Percentiles rank a stretch among this genome's conserved stretches.
Conservation (phyloP, 2,888 invertebrate species). For the Imbricaverruca yamaguchii region DNA sequence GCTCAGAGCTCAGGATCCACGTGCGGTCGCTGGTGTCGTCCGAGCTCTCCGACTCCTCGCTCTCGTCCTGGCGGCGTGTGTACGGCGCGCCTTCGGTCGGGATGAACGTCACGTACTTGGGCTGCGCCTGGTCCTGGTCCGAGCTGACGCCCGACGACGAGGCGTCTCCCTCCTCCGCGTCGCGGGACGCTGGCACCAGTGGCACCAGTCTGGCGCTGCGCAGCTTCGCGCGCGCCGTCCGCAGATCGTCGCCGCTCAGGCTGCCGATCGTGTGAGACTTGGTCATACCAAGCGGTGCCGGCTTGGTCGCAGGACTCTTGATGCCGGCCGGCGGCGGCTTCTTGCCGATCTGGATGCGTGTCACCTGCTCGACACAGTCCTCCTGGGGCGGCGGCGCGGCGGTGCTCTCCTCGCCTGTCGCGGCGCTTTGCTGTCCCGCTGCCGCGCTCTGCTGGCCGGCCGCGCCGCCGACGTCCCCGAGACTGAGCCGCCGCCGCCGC, state of each 20-base stretch:
- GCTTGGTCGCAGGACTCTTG: neutral
- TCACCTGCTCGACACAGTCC: constrained; percentile 31
- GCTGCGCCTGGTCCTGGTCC: constrained; percentile 56
- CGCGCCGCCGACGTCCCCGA: constrained; percentile 29
- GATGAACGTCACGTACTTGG: constrained; percentile 37
- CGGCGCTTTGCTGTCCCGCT: neutral
- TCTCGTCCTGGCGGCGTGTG: constrained; percentile 30
- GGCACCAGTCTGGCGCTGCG: constrained; percentile 82
- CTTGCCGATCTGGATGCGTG: neutral
- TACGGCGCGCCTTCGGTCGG: constrained; percentile 41
- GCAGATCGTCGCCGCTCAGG: neutral
- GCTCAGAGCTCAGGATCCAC: constrained; percentile 33
- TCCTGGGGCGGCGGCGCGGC: constrained; percentile 30
- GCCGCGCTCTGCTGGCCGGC: constrained; percentile 18
- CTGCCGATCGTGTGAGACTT: constrained; percentile 9
- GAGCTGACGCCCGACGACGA: constrained; percentile 81
- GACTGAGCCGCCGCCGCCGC: constrained; percentile 33
- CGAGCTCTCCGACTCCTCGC: constrained; percentile 34
- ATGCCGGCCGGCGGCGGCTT: neutral
- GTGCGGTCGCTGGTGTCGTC: constrained; percentile 34
- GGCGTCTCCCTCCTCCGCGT: constrained; percentile 68
- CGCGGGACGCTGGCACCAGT: constrained; percentile 75
- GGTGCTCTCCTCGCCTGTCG: neutral
- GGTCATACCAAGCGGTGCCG: neutral
- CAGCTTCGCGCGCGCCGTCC: constrained; percentile 49